These are phyloP conservation scores for Tenrec ecaudatus DNA, from an alignment of 2,113 vertebrate species.

Conservation along the genomic window DNA sequence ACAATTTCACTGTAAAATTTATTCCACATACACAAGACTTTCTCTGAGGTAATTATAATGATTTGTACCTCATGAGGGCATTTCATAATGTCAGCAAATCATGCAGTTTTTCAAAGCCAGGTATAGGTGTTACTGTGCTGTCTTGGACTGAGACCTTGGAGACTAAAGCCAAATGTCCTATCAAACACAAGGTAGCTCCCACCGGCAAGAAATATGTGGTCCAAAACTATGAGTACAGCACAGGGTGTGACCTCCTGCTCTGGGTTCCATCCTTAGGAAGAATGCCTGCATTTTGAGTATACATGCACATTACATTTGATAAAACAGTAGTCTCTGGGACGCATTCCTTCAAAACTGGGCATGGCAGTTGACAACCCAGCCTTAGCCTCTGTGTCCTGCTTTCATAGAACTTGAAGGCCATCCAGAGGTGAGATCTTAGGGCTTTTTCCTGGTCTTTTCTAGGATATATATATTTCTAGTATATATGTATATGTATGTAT, in stretches of 20 bases:
- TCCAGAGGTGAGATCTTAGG: neutral
- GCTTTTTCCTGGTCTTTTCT: too few relatives aligned
- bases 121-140: neutral
- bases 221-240: neutral
- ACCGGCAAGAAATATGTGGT: neutral
- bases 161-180: neutral
- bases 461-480: too few relatives aligned
- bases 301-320: neutral
- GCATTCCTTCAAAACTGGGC: neutral
- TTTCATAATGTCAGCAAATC: neutral
- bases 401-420: neutral
- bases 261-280: neutral
- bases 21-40: neutral
- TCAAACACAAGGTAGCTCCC: neutral
- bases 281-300: neutral
- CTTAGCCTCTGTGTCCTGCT: conserved; percentile 5
- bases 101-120: neutral
- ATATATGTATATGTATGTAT: too few relatives aligned
- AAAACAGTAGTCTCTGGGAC: neutral
- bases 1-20: neutral
- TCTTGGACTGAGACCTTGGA: neutral
- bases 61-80: neutral
- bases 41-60: neutral
- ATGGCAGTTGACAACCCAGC: neutral
- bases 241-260: neutral